Evolutionary conservation across 2,888 invertebrate species (phyloP).

Genomic region (Stegophylla sp.): DNA sequence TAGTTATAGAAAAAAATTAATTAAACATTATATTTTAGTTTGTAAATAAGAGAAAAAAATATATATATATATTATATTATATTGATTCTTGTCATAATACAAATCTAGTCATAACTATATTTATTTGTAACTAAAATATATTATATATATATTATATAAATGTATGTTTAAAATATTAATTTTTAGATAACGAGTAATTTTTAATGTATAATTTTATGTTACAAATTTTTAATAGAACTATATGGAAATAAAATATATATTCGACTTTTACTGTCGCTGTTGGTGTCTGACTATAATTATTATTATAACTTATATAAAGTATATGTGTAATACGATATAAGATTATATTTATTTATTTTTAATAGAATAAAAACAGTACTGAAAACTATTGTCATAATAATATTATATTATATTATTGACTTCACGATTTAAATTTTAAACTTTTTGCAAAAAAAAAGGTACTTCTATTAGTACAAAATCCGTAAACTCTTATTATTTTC

Average conservation of each 20-base stretch:
- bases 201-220: slow-evolving; percentile 26
- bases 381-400: not conserved
- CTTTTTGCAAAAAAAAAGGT: too few species aligned
- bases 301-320: slow-evolving; percentile 15
- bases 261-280: slow-evolving; percentile 13
- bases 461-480: too few species aligned
- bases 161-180: slow-evolving; percentile 32
- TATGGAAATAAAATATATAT: not conserved
- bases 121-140: slow-evolving; percentile 8
- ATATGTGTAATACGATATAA: slow-evolving; percentile 25
- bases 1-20: slow-evolving; percentile 11
- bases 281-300: slow-evolving; percentile 9
- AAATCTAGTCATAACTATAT: slow-evolving; percentile 54
- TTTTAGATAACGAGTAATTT: not conserved
- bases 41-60: slow-evolving; percentile 36
- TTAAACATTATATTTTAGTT: slow-evolving; percentile 18
- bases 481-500: too few species aligned
- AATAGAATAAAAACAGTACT: slow-evolving; percentile 26
- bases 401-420: not conserved
- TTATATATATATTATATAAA: too few species aligned
- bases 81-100: slow-evolving; percentile 56
- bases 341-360: slow-evolving; percentile 31
- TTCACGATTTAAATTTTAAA: too few species aligned
- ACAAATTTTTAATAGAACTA: slow-evolving; percentile 21
- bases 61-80: too few species aligned